Percentiles rank a stretch among this genome's conserved stretches.
Evolutionary conservation across 2,797 vertebrate genomes (phyloP).

Genomic region (Okamejei kenojei): DNA sequence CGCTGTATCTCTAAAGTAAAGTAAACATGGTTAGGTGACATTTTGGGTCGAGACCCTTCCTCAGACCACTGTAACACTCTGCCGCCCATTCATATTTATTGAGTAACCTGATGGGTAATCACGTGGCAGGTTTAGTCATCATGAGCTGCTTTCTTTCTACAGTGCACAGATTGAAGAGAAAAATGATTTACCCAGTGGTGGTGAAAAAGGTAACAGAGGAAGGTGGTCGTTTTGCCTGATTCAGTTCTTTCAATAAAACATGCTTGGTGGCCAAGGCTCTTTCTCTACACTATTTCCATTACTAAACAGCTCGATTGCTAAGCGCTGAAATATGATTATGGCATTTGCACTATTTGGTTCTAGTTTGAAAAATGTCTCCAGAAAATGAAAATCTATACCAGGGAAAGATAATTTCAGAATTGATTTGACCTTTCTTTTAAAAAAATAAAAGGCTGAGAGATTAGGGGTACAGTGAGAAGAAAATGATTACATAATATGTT

Average conservation of each 20-base stretch:
- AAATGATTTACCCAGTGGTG: conserved; percentile 14
- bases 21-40: no score
- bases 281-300: not conserved
- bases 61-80: no score
- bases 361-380: not conserved
- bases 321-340: not conserved
- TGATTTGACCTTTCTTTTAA: conserved; percentile 3
- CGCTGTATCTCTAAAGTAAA: no score
- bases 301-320: not conserved
- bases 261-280: not conserved
- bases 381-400: conserved; percentile 4
- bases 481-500: not conserved
- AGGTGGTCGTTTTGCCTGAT: not conserved
- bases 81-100: no score
- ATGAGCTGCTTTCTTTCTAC: not conserved
- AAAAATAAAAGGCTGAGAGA: not conserved
- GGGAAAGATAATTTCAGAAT: not conserved
- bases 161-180: not conserved
- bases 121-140: not conserved
- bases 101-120: not conserved
- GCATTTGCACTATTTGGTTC: not conserved
- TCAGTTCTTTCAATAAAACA: conserved; percentile 12
- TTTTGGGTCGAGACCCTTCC: no score
- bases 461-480: not conserved
- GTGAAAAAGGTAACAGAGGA: not conserved